Percentiles rank a stretch among this genome's conserved stretches.
Conservation (phyloP, 53 echinoderm and acorn worm species). For the Apostichopus leukothele region DNA sequence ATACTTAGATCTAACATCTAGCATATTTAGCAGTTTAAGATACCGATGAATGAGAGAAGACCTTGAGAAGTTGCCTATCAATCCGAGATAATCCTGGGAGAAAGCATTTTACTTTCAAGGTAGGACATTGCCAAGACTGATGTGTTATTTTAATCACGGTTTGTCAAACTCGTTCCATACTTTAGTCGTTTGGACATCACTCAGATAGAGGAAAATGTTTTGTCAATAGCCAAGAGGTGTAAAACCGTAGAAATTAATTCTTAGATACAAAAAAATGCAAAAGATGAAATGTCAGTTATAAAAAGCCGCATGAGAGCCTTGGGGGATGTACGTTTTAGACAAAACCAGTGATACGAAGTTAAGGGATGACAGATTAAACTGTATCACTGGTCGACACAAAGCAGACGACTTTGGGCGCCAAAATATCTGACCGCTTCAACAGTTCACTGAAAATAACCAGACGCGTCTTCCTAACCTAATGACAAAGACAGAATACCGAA, state of each 20-base stretch:
- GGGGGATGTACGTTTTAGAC: not conserved
- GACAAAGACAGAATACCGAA: not conserved
- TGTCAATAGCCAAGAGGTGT: conserved; percentile 24
- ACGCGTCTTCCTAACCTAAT: not conserved
- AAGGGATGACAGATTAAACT: not conserved
- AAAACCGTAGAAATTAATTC: conserved; percentile 10
- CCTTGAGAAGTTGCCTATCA: not conserved
- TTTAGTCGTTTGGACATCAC: not conserved
- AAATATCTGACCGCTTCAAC: not conserved
- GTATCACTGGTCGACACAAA: not conserved
- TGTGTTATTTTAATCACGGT: not conserved
- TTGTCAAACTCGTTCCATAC: not conserved
- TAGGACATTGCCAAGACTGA: conserved; percentile 2
- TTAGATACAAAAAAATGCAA: not conserved
- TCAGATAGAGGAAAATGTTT: conserved; percentile 1
- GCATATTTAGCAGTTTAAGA: no score
- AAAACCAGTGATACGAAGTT: not conserved
- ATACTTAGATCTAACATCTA: no score
- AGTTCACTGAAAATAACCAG: conserved; percentile 11
- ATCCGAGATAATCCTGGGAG: not conserved
- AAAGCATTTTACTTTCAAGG: not conserved
- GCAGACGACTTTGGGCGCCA: not conserved
- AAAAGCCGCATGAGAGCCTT: not conserved
- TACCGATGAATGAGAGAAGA: not conserved
- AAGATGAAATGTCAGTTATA: conserved; percentile 27